Percentiles rank a stretch among this genome's conserved stretches.
phyloP scores from a whole-genome alignment of 2,797 vertebrate genomes.

The Furcifer pardalis region DNA sequence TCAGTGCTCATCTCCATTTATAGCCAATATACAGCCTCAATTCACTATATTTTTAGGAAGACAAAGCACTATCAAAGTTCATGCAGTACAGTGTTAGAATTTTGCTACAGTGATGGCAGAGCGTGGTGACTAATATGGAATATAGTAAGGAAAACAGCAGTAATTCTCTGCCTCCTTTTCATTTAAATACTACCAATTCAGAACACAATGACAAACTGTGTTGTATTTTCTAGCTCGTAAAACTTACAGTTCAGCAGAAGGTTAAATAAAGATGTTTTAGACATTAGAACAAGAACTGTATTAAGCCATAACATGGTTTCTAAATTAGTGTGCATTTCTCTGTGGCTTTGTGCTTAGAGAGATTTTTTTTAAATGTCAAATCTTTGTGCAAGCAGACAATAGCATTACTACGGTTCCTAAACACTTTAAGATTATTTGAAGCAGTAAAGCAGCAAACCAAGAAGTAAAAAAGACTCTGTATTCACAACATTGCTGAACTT shows the following conservation, averaged over 20 bases:
- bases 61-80: not conserved
- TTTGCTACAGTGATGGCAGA: not conserved
- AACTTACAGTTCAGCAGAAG: conserved; percentile 6
- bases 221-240: not conserved
- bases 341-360: conserved; percentile 26
- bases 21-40: not conserved
- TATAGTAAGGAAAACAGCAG: conserved; percentile 16
- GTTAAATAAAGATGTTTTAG: conserved; percentile 36
- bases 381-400: not conserved
- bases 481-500: conserved; percentile 16
- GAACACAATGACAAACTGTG: not conserved
- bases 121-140: not conserved
- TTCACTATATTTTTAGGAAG: not conserved
- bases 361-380: conserved; percentile 5
- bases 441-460: conserved; percentile 13
- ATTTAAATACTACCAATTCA: not conserved
- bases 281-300: not conserved
- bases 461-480: not conserved
- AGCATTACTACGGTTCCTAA: not conserved
- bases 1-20: no score
- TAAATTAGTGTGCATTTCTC: conserved; percentile 39
- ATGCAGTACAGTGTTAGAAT: not conserved
- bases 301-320: conserved; percentile 23
- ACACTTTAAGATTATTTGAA: conserved; percentile 15
- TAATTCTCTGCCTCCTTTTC: not conserved